These are phyloP conservation scores for Hyles vespertilio DNA, from an alignment of 1,140 invertebrate genomes.

Conservation along the genomic window DNA sequence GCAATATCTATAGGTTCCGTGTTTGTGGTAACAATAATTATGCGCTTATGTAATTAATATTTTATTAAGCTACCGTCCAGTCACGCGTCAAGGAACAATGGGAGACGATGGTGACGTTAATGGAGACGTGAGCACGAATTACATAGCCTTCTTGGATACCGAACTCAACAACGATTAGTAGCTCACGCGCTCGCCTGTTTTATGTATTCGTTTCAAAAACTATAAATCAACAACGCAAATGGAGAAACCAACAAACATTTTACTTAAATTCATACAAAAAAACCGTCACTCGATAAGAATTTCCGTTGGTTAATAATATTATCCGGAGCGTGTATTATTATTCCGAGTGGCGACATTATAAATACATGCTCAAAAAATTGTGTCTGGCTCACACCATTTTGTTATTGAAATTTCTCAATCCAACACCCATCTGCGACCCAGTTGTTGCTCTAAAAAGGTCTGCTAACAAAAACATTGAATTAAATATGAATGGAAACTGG, in stretches of 20 bases:
- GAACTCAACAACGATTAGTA: too few species aligned
- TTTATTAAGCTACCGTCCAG: constrained; percentile 37
- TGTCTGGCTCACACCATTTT: constrained; percentile 46
- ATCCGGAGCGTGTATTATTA: constrained; percentile 13
- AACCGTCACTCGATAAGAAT: too few species aligned
- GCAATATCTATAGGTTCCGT: too few species aligned
- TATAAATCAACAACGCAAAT: too few species aligned
- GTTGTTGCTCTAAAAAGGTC: constrained; percentile 59
- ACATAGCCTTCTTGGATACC: too few species aligned
- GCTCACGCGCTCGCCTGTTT: too few species aligned
- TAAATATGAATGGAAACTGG: constrained; percentile 70
- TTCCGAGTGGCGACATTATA: constrained; percentile 10
- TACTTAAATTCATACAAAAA: constrained; percentile 4
- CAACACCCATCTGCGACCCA: constrained; percentile 66
- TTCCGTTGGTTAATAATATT: constrained; percentile 19
- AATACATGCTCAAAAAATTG: constrained; percentile 2
- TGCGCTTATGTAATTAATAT: constrained; percentile 41
- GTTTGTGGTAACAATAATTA: too few species aligned
- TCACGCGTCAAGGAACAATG: constrained; percentile 55
- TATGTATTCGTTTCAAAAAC: too few species aligned
- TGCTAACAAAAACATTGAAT: constrained; percentile 67
- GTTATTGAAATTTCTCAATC: constrained; percentile 70
- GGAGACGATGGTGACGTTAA: constrained; percentile 34
- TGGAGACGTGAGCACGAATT: too few species aligned
- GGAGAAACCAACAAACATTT: too few species aligned